Evolutionary conservation across 2,797 vertebrate species (phyloP).

Genomic region (Onychomys torridus): DNA sequence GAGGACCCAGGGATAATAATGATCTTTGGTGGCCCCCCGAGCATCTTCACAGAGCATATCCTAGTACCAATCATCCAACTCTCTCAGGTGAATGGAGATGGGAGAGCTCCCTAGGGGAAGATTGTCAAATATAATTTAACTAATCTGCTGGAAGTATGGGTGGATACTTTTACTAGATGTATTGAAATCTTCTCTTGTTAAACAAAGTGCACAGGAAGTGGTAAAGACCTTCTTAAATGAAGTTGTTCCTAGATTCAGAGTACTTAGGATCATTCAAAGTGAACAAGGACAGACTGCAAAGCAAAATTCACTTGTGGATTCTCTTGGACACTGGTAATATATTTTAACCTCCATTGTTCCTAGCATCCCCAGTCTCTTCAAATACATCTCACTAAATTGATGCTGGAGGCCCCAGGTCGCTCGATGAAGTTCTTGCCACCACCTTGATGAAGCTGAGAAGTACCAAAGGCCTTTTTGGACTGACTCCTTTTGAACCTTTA

Average conservation of each 20-base stretch:
- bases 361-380: background rate
- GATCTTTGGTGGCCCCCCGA: background rate
- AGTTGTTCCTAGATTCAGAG: background rate
- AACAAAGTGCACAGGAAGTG: background rate
- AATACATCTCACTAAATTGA: background rate
- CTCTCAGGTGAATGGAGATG: background rate
- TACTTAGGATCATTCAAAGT: background rate
- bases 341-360: background rate
- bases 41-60: background rate
- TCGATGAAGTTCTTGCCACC: background rate
- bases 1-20: background rate
- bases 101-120: background rate
- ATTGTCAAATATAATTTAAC: background rate
- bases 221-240: background rate
- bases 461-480: background rate
- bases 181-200: background rate
- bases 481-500: background rate
- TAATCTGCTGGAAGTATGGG: background rate
- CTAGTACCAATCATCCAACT: background rate
- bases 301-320: background rate
- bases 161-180: background rate
- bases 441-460: background rate
- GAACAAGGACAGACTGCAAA: background rate
- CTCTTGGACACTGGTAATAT: background rate
- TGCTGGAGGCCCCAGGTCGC: background rate